A percentile compares a stretch with the other conserved stretches of the same genome.
phyloP scores from a whole-genome alignment of 2,797 vertebrate genomes.

The Chaetodon trifasciatus region DNA sequence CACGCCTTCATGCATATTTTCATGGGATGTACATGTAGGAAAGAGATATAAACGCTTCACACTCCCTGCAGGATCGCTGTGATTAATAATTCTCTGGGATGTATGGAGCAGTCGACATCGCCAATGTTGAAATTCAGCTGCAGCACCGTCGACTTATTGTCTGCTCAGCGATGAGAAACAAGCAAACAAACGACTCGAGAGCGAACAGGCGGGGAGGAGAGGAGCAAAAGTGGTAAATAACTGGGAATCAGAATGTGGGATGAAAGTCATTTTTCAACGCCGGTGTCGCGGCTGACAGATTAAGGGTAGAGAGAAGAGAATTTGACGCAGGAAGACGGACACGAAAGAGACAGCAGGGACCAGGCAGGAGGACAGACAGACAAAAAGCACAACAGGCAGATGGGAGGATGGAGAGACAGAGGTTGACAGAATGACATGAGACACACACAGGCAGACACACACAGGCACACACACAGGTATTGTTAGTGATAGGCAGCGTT shows the following conservation, averaged over 20 bases:
- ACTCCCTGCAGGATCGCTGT: constrained; percentile 5
- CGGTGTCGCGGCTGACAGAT: constrained; percentile 33
- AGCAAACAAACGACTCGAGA: neutral
- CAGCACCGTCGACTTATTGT: neutral
- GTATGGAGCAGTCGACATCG: constrained; percentile 21
- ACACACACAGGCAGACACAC: constrained; percentile 1
- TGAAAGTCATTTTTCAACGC: constrained; percentile 18
- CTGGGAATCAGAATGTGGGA: constrained; percentile 7
- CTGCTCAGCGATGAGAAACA: constrained; percentile 8
- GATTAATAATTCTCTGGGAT: constrained; percentile 52
- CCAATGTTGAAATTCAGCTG: constrained; percentile 16
- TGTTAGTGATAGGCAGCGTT: constrained; percentile 50
- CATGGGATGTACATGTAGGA: neutral
- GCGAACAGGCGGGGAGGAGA: neutral
- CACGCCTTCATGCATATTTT: constrained; percentile 17
- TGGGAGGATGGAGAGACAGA: constrained; percentile 24
- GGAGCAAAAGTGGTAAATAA: constrained; percentile 15
- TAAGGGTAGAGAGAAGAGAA: constrained; percentile 11
- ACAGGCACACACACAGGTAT: constrained; percentile 19
- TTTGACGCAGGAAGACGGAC: constrained; percentile 18
- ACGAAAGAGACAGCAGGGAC: constrained; percentile 21
- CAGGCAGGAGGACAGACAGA: constrained; percentile 31
- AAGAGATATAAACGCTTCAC: constrained; percentile 12
- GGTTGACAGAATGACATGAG: constrained; percentile 60
- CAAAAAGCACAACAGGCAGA: constrained; percentile 39